Evolutionary conservation across 2,113 vertebrate species (phyloP).

Genomic region (Apteryx mantelli): DNA sequence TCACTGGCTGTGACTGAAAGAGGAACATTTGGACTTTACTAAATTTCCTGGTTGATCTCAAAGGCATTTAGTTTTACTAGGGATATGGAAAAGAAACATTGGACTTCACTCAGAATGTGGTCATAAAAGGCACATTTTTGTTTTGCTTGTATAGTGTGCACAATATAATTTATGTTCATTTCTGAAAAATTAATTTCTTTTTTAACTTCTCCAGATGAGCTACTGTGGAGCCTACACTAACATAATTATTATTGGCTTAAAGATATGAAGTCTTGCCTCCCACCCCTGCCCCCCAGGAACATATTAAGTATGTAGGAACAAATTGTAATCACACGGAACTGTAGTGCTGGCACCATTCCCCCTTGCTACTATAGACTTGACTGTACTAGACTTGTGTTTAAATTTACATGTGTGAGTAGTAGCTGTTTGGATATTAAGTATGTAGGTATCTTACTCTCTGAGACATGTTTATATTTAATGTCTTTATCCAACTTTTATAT

Average conservation of each 20-base stretch:
- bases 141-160: neutral
- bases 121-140: neutral
- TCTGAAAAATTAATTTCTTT: neutral
- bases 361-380: neutral
- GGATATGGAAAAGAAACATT: neutral
- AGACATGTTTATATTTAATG: neutral
- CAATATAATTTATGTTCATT: neutral
- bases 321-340: neutral
- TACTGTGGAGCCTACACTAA: neutral
- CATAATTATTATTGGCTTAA: neutral
- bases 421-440: neutral
- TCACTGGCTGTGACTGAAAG: neutral
- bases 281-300: neutral
- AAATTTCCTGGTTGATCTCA: neutral
- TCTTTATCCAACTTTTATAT: neutral
- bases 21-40: neutral
- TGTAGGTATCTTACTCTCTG: neutral
- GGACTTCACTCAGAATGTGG: neutral
- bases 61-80: neutral
- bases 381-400: neutral
- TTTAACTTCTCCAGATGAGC: neutral
- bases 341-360: neutral
- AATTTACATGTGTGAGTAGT: neutral
- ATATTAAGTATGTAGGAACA: neutral
- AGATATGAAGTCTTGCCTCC: fast-evolving